Conservation (phyloP, 2,797 vertebrate species). For the Halcyon smyrnensis region DNA sequence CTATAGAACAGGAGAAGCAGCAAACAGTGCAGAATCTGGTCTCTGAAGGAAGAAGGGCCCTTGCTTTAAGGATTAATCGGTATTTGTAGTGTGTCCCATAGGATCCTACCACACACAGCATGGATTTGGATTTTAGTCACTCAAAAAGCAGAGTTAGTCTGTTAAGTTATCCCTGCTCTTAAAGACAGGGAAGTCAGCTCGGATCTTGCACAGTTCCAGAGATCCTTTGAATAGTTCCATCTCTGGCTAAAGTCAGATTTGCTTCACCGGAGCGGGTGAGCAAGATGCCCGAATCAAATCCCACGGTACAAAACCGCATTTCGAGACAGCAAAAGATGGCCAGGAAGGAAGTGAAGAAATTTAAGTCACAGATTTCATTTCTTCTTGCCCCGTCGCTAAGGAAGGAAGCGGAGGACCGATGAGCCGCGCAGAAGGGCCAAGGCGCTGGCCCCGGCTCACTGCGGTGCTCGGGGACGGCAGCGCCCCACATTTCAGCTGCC, state of each 20-base stretch:
- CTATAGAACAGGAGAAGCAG: neutral
- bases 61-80: neutral
- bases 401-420: fast-evolving
- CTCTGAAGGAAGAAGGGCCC: neutral
- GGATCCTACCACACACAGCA: neutral
- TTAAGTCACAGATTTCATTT: no score
- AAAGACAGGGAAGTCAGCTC: neutral
- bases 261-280: neutral
- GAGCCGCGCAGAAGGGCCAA: fast-evolving
- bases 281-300: neutral
- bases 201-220: neutral
- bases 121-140: neutral
- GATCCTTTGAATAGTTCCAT: neutral
- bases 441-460: fast-evolving
- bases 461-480: neutral
- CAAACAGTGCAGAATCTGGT: neutral
- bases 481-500: neutral
- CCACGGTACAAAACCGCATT: fast-evolving
- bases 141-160: neutral
- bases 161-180: neutral
- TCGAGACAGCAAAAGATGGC: neutral
- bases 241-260: neutral
- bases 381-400: fast-evolving
- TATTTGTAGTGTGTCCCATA: neutral
- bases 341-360: neutral